Evolutionary conservation across 2,888 invertebrate species (phyloP), one percentile per base, ranked within the genome.

Genomic region (Melipona bicolor): DNA sequence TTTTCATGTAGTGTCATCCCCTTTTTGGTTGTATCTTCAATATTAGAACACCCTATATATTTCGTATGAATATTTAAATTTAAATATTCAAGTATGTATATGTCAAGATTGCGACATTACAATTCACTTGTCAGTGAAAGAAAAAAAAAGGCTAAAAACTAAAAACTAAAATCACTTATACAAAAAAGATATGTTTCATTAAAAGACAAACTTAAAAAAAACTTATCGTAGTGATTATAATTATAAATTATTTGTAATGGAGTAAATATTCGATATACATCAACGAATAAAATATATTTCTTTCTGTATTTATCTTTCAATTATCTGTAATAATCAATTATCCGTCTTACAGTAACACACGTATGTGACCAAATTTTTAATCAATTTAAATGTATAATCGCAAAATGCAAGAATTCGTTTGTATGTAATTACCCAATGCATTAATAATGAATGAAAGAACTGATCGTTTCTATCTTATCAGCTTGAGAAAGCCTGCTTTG

Each of bases 381-480:
- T 69, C 50, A 61, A 76, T 76, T 69, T n/a, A 59, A 59, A 74
- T 43, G 43, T 24, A 65, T 36, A 52, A 61, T 76, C 11, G 32
- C 32, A 19, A 21, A 69, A n/a, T 19, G 36, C 50, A 69, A 62
- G 69, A 36, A 61, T 50, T 52, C 56, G 56, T 24, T 70, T n/a
- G 52, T 15, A 52, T 62, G 54, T 68, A 52, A 72, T 79, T 65
- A 74, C 50, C 2, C 19, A 52, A 0, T 11, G 65, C 61, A 52
- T n/a, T 61, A 74, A 59, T 21, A 62, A 50, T 52, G 24, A 19
- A 13, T n/a, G 2, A 4, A 17, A 4, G 3, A 24, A 61, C 24
- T n/a, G 61, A 32, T 71, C 17, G 15, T n/a, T 21, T 32, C 17
- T 56, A 50, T 56, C 49, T 77, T 62, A 64, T 59, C 62, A 19